These are phyloP conservation scores for Stenodera caucasica DNA, from an alignment of 2,888 invertebrate species.

Conservation along the genomic window DNA sequence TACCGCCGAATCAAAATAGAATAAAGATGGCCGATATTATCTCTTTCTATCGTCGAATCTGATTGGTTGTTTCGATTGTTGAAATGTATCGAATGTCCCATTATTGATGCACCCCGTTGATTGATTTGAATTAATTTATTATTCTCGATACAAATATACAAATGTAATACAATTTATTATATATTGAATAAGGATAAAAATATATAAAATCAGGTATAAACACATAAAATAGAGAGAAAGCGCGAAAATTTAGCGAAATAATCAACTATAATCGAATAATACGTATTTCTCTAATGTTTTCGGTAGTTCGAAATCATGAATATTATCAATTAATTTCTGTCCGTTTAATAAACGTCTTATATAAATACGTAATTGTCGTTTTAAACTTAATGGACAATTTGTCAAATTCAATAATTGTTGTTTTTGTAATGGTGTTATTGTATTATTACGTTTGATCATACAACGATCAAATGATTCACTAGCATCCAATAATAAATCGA, in stretches of 20 bases:
- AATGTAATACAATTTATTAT: not conserved
- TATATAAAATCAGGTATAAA: not conserved
- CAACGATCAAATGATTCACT: constrained; percentile 78
- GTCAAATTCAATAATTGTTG: constrained; percentile 66
- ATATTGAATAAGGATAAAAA: not conserved
- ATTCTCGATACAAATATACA: constrained; percentile 2
- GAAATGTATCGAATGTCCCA: not conserved
- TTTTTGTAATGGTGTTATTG: constrained; percentile 68
- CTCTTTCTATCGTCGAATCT: no score
- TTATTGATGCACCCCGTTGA: not conserved
- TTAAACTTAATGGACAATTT: constrained; percentile 67
- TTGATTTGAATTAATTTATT: not conserved
- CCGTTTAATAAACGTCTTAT: constrained; percentile 59
- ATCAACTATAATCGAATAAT: constrained; percentile 66
- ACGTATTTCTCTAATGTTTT: constrained; percentile 68
- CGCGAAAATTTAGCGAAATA: not conserved
- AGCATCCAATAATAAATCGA: constrained; percentile 70
- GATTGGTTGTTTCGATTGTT: not conserved
- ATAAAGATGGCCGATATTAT: no score
- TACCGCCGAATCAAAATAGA: no score
- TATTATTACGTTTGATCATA: constrained; percentile 74
- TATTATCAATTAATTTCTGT: constrained; percentile 60
- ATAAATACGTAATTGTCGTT: constrained; percentile 59
- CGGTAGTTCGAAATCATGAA: constrained; percentile 66
- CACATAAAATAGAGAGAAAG: not conserved